These are phyloP conservation scores for Atta cephalotes DNA, from an alignment of 1,140 invertebrate genomes.

Conservation along the genomic window DNA sequence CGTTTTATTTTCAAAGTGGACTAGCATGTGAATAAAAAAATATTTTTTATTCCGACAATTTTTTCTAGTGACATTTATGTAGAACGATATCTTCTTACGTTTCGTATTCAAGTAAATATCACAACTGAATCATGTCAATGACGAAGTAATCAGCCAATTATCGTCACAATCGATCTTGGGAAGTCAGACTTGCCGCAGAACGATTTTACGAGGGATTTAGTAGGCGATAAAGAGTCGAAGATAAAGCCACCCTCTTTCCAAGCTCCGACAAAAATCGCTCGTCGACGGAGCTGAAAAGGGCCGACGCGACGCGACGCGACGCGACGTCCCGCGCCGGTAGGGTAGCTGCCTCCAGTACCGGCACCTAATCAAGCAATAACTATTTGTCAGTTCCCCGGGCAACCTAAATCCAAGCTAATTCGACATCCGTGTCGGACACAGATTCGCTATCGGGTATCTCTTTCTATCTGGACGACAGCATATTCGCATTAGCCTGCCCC, in stretches of 20 bases:
- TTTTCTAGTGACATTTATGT: no score
- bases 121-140: not conserved
- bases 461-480: constrained; percentile 87
- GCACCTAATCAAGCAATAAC: constrained; percentile 87
- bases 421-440: constrained; percentile 87
- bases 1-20: not conserved
- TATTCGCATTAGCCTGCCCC: constrained; percentile 86
- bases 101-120: not conserved
- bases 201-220: constrained; percentile 40
- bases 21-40: not conserved
- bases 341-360: constrained; percentile 80
- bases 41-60: not conserved
- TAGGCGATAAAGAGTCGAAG: constrained; percentile 54
- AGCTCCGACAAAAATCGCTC: constrained; percentile 48
- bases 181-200: constrained; percentile 15
- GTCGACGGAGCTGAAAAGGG: constrained; percentile 32
- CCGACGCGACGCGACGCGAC: not conserved
- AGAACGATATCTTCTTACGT: no score
- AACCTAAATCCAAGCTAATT: constrained; percentile 87
- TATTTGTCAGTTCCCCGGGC: constrained; percentile 86
- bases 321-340: constrained; percentile 61
- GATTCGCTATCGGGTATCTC: constrained; percentile 87
- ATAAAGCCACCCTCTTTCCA: constrained; percentile 51
- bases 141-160: constrained; percentile 40
- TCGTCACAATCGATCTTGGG: constrained; percentile 35